Base-by-base conservation (phyloP, 1,140 invertebrate species). In the Neoseiulus cucumeris region DNA sequence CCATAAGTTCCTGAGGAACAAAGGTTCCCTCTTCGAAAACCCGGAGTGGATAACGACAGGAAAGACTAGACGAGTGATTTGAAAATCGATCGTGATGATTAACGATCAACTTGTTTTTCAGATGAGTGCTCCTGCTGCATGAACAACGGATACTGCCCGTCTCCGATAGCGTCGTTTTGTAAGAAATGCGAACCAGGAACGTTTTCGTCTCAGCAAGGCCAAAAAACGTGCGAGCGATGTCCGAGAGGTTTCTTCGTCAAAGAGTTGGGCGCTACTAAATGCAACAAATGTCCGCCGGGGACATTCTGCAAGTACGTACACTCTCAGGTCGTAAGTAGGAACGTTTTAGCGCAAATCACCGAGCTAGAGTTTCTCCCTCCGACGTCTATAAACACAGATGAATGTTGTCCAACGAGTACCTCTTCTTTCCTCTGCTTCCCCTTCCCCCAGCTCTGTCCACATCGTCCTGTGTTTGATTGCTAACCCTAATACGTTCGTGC, bases 81-180 rank as follows among this genome's bases (percentile, higher is more conserved):
- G 25, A 47, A 7, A 47, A 47, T 59, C 33, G 14, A 7, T 47
- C 14, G 25, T 14, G 17, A 25, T 59, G 51, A 12, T 59, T 25
- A 25, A 18, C 25, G 25, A n/a, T 59, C 25, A 1, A 20, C 22
- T 17, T 59, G 2, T 6, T 14, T 59, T 59, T 9, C 51, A 59
- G 51, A 59, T 25, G 51, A 59, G 14, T 59, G 51, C 22, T 33
- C 25, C 14, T 59, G 51, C 51, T 59, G 51, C 33, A 59, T 59
- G 51, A 59, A 29, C 33, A 25, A 25, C 14, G 51, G 51, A 1
- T 59, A 59, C 22, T 59, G 51, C 33, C 51, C 51, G 33, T n/a
- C 17, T 59, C 51, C 22, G 51, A 25, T 29, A 59, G 14, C 17
- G 22, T 33, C 22, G 25, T 59, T 59, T 59, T 59, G 51, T 25